Evolutionary conservation across 2,888 invertebrate species (phyloP).

Genomic region (Epinotia bilunana): DNA sequence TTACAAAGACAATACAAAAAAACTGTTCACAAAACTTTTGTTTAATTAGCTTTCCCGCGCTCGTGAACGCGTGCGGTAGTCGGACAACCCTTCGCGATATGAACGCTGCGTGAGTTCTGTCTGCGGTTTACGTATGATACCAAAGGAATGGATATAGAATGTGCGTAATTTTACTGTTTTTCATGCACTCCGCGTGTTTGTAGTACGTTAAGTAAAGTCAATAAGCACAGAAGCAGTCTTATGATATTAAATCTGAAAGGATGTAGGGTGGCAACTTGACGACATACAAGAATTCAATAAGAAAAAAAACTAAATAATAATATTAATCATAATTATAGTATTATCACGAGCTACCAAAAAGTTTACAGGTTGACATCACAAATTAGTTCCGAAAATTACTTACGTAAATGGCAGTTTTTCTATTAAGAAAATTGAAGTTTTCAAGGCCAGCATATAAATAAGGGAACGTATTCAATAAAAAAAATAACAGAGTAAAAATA

Average conservation of each 20-base stretch:
- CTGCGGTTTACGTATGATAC: constrained; percentile 41
- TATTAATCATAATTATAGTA: too few species aligned
- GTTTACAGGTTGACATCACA: too few species aligned
- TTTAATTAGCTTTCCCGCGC: constrained; percentile 67
- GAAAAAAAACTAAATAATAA: too few species aligned
- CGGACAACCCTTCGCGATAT: constrained; percentile 61
- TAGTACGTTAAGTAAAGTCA: background rate
- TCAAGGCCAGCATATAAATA: too few species aligned
- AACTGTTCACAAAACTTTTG: constrained; percentile 39
- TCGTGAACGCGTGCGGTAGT: constrained; percentile 56
- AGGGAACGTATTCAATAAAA: too few species aligned
- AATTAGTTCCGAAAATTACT: too few species aligned
- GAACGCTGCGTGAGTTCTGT: constrained; percentile 50
- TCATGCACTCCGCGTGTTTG: background rate
- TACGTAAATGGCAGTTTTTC: too few species aligned
- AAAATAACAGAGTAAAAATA: background rate
- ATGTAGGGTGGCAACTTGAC: too few species aligned
- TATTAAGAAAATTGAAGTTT: too few species aligned
- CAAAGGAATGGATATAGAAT: constrained; percentile 17
- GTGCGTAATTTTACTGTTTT: constrained; percentile 34
- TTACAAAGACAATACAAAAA: constrained; percentile 7
- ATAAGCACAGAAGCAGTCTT: background rate
- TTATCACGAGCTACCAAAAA: too few species aligned
- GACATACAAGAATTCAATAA: too few species aligned
- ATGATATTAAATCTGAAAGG: too few species aligned